phyloP scores from a whole-genome alignment of 2,888 invertebrate species.

The Cyclophora punctaria region DNA sequence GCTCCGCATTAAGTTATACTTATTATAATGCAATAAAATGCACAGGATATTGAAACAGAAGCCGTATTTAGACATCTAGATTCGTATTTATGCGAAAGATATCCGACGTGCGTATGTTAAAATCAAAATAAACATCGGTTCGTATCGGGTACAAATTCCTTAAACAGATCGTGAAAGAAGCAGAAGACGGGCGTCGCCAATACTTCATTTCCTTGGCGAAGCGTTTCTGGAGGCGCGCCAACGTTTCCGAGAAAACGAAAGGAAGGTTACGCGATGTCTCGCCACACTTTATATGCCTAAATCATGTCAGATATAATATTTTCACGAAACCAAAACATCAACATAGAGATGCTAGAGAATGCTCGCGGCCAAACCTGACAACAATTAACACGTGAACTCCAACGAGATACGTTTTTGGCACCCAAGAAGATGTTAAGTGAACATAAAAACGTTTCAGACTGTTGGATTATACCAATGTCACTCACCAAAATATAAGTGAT shows the following conservation, averaged over 20 bases:
- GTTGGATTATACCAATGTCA: constrained; percentile 10
- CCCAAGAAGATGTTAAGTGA: constrained; percentile 14
- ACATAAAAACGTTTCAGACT: constrained; percentile 9
- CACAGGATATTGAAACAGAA: constrained; percentile 14
- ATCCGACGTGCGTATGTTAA: constrained; percentile 36
- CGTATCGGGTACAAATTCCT: constrained; percentile 53
- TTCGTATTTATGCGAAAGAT: constrained; percentile 23
- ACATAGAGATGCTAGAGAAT: constrained; percentile 28
- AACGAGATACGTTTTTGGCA: constrained; percentile 41
- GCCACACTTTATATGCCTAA: constrained; percentile 69
- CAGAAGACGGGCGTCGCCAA: constrained; percentile 57
- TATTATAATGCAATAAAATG: constrained; percentile 14
- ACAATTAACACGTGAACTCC: constrained; percentile 35
- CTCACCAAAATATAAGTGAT: constrained; percentile 1
- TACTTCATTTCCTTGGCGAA: constrained; percentile 64
- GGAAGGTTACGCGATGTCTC: constrained; percentile 72
- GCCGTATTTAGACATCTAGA: constrained; percentile 17
- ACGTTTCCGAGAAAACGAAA: constrained; percentile 67
- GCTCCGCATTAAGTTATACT: constrained; percentile 11
- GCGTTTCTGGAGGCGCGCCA: constrained; percentile 56
- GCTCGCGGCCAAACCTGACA: constrained; percentile 8
- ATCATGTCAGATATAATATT: constrained; percentile 63
- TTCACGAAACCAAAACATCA: constrained; percentile 36
- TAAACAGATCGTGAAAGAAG: constrained; percentile 60
- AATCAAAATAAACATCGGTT: constrained; percentile 47